phyloP scores from a whole-genome alignment of 2,797 vertebrate species.

The Pseudochaenichthys georgianus region DNA sequence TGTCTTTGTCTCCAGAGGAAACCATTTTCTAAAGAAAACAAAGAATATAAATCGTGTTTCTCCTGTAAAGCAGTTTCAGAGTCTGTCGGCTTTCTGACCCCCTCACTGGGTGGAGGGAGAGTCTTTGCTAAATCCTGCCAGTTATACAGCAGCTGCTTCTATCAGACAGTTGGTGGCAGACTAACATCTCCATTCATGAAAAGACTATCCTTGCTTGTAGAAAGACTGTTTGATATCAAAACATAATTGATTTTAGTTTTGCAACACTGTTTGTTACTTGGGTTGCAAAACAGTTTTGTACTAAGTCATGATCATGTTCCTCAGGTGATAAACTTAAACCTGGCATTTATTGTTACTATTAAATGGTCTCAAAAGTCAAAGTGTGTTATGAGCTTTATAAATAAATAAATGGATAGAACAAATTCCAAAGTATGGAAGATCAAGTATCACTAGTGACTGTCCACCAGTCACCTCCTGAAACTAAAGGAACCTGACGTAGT shows the following conservation, averaged over 20 bases:
- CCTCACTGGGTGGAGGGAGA: neutral
- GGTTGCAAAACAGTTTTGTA: neutral
- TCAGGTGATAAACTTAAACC: neutral
- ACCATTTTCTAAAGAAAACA: conserved; percentile 90
- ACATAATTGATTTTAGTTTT: neutral
- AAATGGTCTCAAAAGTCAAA: neutral
- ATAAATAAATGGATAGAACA: too few species aligned
- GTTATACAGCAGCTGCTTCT: neutral
- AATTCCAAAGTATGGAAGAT: too few species aligned
- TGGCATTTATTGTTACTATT: neutral
- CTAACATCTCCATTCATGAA: neutral
- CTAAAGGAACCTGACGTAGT: too few species aligned
- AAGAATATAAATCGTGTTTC: neutral
- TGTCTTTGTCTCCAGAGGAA: conserved; percentile 89
- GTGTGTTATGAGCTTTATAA: too few species aligned
- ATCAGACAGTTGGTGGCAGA: conserved; percentile 31
- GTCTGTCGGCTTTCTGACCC: conserved; percentile 18
- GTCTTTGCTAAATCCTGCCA: conserved; percentile 5
- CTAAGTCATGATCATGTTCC: neutral
- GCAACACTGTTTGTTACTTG: neutral
- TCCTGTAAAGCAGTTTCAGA: neutral
- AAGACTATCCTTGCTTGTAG: neutral
- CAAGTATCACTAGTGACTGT: too few species aligned
- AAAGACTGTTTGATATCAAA: neutral
- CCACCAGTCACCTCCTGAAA: too few species aligned